These are phyloP conservation scores for Crambe crambe DNA, from an alignment of 37 sponge, comb jelly and placozoan species.

Conservation along the genomic window DNA sequence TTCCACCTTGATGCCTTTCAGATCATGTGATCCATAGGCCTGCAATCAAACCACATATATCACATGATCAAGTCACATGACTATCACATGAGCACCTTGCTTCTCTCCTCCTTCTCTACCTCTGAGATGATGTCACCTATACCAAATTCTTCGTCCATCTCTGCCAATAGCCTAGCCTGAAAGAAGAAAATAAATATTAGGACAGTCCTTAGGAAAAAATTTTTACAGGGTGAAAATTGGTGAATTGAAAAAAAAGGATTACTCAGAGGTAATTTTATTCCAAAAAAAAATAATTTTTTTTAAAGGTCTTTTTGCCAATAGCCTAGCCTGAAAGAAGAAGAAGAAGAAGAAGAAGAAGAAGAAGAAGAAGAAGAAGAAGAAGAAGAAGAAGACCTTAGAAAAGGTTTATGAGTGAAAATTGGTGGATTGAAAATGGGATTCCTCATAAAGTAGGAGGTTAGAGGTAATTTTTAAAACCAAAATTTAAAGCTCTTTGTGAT, in stretches of 20 bases:
- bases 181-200: not conserved
- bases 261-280: not conserved
- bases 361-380: no score
- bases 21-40: constrained; percentile 53
- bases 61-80: not conserved
- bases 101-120: constrained; percentile 15
- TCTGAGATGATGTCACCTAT: constrained; percentile 64
- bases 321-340: no score
- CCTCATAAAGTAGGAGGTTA: no score
- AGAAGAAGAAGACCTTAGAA: no score
- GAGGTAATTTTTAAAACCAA: no score
- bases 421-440: no score
- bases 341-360: no score
- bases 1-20: constrained; percentile 69
- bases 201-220: no score
- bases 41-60: not conserved
- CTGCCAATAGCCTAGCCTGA: constrained; percentile 77
- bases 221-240: no score
- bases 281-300: not conserved
- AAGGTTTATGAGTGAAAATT: no score
- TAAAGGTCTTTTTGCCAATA: no score
- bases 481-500: no score
- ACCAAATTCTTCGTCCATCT: constrained; percentile 94
- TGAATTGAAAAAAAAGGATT: not conserved
- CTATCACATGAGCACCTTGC: not conserved